Evolutionary conservation across 2,797 vertebrate species (phyloP).

Genomic region (Enteromius afrohamiltoni): DNA sequence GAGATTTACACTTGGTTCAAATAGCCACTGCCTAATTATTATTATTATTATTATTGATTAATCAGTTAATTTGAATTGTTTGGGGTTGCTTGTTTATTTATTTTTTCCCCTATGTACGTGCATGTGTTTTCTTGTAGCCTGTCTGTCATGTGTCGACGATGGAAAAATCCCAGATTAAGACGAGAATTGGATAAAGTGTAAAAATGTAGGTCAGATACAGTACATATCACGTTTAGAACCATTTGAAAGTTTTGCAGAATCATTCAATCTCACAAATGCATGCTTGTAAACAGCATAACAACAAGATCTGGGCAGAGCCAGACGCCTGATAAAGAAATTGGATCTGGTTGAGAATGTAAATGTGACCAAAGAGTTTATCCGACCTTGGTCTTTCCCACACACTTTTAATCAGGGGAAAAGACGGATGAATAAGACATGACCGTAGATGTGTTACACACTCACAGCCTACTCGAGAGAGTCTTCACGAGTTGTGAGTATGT

Average conservation of each 20-base stretch:
- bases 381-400: conserved; percentile 1
- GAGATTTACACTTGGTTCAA: background rate
- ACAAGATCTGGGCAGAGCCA: background rate
- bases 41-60: background rate
- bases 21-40: too few species aligned
- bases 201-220: conserved; percentile 2
- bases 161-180: conserved; percentile 8
- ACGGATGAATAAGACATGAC: conserved; percentile 50
- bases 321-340: background rate
- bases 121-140: background rate
- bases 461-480: conserved; percentile 28
- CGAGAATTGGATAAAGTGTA: background rate
- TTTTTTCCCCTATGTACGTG: background rate
- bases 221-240: background rate
- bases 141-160: background rate
- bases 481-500: conserved; percentile 32
- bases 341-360: background rate
- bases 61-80: background rate
- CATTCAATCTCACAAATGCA: background rate
- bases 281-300: background rate
- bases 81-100: background rate
- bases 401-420: conserved; percentile 30
- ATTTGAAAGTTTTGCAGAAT: background rate
- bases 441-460: conserved; percentile 56
- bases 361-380: background rate